Conservation (phyloP, 2,113 vertebrate species). For the Collichthys lucidus region DNA sequence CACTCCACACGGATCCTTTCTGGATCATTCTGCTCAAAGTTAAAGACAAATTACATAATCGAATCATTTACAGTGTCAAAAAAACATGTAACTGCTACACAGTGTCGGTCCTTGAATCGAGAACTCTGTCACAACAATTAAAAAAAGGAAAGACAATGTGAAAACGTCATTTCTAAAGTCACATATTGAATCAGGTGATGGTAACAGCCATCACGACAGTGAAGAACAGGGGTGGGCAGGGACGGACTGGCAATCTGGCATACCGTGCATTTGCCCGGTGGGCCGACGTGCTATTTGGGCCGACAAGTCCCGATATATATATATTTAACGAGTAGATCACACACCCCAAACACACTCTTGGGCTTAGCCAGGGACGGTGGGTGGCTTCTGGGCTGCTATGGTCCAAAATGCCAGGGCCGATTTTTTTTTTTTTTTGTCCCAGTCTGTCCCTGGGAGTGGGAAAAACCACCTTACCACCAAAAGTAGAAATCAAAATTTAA, state of each 20-base stretch:
- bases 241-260: too few species aligned
- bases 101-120: neutral
- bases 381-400: too few species aligned
- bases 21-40: neutral
- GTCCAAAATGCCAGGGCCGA: too few species aligned
- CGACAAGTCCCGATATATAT: too few species aligned
- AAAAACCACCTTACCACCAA: neutral
- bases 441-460: too few species aligned
- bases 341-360: too few species aligned
- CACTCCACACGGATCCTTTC: neutral
- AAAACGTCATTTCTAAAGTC: neutral
- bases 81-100: neutral
- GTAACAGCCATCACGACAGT: neutral
- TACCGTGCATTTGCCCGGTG: too few species aligned
- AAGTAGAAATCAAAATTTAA: neutral
- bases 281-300: too few species aligned
- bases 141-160: neutral
- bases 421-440: too few species aligned
- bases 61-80: slow-evolving; percentile 27
- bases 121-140: slow-evolving; percentile 45
- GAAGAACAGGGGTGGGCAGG: neutral
- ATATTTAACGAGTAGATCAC: too few species aligned
- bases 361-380: too few species aligned
- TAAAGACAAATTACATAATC: neutral
- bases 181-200: neutral